Base-by-base conservation (phyloP, 2,113 vertebrate species). In the Calyptomena viridis region DNA sequence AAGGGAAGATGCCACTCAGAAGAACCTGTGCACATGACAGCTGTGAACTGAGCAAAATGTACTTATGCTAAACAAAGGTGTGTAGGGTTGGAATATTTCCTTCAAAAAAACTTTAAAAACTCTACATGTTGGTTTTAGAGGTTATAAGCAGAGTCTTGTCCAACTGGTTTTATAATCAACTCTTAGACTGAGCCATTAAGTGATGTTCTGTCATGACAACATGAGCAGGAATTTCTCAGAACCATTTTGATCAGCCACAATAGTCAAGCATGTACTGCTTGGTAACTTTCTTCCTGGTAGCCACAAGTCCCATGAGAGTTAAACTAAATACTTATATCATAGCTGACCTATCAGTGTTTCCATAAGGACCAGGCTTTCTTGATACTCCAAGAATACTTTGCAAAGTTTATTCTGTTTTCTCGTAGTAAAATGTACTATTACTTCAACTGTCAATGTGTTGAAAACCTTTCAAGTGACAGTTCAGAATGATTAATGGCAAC, bases 11-110 rank as follows among this genome's bases (percentile, higher is more conserved):
- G 37, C 28, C 53, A 3, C 30, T 67, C 60, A 11, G 49, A 68
- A 1, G 11, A 56, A 24, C 37, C n/a, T 42, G 30, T 19, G 49
- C 53, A 8, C 0, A 0, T n/a, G 49, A 47, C 35, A 47, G 1
- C 31, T 53, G 19, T 31, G 33, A 60, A 23, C 58, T 22, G n/a
- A 6, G 37, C 24, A n/a, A 20, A 50, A 24, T 11, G 6, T 11
- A 31, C 33, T 50, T 13, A 2, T 0, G 9, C 23, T 4, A 24
- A 78, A 15, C 35, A 50, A 63, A 84, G 21, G 8, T 18, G 13
- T 13, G 12, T 9, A 39, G 9, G 3, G 68, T 53, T 42, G 49
- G 39, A 58, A 28, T 39, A 12, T 16, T 76, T 71, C 58, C 35
- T 39, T 59, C 2, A 33, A 28, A 90, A n/a, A 76, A 39, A 5